A percentile compares a stretch with the other conserved stretches of the same genome.
Evolutionary conservation across 2,888 invertebrate species (phyloP).

Genomic region (Helleia helle): DNA sequence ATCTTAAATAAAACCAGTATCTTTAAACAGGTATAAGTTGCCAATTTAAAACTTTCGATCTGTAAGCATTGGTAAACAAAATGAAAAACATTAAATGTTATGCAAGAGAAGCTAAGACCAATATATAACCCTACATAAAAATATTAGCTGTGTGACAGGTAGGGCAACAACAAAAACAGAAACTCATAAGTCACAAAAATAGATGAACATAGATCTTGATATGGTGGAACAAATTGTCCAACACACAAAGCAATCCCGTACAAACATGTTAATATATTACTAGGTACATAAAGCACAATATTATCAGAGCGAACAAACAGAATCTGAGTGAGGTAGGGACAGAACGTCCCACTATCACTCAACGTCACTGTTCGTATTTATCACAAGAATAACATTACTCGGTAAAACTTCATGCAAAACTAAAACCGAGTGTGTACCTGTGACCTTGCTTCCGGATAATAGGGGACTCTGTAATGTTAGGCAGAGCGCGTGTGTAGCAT

Average conservation of each 20-base stretch:
- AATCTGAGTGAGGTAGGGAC: slow-evolving; percentile 37
- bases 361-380: slow-evolving; percentile 59
- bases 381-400: slow-evolving; percentile 28
- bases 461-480: not conserved
- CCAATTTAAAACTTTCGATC: too few species aligned
- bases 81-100: not conserved
- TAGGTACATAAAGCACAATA: slow-evolving; percentile 27
- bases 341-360: slow-evolving; percentile 43
- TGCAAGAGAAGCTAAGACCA: too few species aligned
- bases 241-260: slow-evolving; percentile 7
- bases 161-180: not conserved
- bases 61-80: too few species aligned
- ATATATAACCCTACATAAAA: not conserved
- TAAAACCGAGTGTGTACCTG: not conserved
- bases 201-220: slow-evolving; percentile 11
- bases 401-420: slow-evolving; percentile 12
- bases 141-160: not conserved
- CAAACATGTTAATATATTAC: slow-evolving; percentile 12
- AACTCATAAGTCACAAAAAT: slow-evolving; percentile 4
- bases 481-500: too few species aligned
- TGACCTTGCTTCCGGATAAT: not conserved
- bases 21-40: too few species aligned
- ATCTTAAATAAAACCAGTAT: too few species aligned
- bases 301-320: slow-evolving; percentile 41
- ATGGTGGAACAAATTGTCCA: slow-evolving; percentile 9